Evolutionary conservation across 2,113 vertebrate genomes (phyloP), one percentile per base, ranked within the genome.

Genomic region (Columbina picui): DNA sequence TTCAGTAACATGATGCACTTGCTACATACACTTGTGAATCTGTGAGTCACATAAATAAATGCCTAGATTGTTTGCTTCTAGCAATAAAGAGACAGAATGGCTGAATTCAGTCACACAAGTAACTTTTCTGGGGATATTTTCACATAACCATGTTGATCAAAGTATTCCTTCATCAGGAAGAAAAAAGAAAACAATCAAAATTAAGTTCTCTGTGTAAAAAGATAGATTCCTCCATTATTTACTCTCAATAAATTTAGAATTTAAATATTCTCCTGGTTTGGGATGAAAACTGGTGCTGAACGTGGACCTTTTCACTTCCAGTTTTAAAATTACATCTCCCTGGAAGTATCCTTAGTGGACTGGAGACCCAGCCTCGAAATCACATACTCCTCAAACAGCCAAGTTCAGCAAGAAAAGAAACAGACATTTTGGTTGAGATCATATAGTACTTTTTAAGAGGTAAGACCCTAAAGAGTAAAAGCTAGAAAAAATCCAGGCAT

Each of bases 11-110:
- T 43, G 86, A 84, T 84, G 34, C 5, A 30, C 68, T 95, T 1
- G 2, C 59, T 84, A 43, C 2, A 6, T 39, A 74, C 1, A 4
- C 61, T 89, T 92, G 82, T 84, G 65, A 92, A 75, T 87, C 77
- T 89, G n/a, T 74, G 80, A 94, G 57, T 94, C 90, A 89, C 3
- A 5, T 91, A 74, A 94, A 81, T 77, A 86, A 90, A 12, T 83
- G 63, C 76, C 22, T 41, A 67, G 52, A 60, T 94, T 87, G 38
- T 92, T 94, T 91, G 59, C 71, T 92, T 95, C 56, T n/a, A 89
- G 65, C 77, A 57, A 14, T 64, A 50, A 50, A 39, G 49, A 75
- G 52, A 53, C 23, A 57, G 80, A 71, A 53, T 53, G 39, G n/a
- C 70, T 89, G 73, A 84, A 56, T 91, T 94, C 90, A 91, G 73